Evolutionary conservation across 2,797 vertebrate species (phyloP), one percentile per base, ranked within the genome.

Genomic region (Notoglanidium macrostoma): DNA sequence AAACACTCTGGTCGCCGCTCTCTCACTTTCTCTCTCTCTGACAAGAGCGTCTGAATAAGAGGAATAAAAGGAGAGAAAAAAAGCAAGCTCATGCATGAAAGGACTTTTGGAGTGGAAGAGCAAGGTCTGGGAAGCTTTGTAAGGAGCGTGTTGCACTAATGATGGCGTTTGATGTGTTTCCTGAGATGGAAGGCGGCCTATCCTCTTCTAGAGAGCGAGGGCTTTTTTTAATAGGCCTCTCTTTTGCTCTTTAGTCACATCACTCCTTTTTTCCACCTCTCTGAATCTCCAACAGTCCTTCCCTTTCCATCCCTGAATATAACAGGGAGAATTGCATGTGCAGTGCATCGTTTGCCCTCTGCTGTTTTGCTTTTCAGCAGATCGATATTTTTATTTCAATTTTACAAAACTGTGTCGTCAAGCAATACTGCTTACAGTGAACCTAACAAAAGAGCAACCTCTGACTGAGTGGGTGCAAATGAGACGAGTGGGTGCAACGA

Each of bases 151-250:
- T 87, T 88, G 76, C 86, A 76, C 90, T 92, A 91, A 92, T 91
- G 91, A 91, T 87, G 87, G 65, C 86, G 88, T 92, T 92, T 92
- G 89, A 92, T 92, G 90, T 92, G 85, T 89, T 89, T 89, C 82
- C 84, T 87, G 70, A 84, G 76, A 78, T 81, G 83, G 77, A 91
- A 84, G 89, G 82, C 92, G 91, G 91, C 89, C 92, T 91, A 85
- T 88, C 91, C 90, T 86, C 88, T 91, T 91, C 93, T 44, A 90
- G 92, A 93, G 92, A 92, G 86, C 73, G 80, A 89, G 57, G 88
- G 85, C 88, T 88, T 87, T 40, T 40, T 89, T 88, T 91, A 91
- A 92, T 87, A 89, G 88, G 83, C 80, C 90, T 90, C 90, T 87
- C 87, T 70, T 83, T 85, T 89, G 57, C 84, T 54, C 87, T 87